phyloP scores from a whole-genome alignment of 1,140 invertebrate genomes.

The Aphelinus atriplicis region DNA sequence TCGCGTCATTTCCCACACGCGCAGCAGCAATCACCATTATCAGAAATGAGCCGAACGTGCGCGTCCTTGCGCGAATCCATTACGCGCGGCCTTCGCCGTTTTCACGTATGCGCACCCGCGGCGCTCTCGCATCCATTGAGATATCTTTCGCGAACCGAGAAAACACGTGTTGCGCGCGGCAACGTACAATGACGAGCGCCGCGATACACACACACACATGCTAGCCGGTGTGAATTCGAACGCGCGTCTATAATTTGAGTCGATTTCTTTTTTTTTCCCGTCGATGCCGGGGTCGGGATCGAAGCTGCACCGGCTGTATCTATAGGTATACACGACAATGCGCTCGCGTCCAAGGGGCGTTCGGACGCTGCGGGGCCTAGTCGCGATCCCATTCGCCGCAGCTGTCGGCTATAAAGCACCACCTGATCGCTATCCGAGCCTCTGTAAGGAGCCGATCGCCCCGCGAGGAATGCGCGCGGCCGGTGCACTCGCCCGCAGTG shows the following conservation, averaged over 20 bases:
- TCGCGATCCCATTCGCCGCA: slow-evolving; percentile 33
- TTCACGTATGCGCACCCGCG: neutral
- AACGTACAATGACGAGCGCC: no score
- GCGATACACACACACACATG: neutral
- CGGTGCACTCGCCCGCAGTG: no score
- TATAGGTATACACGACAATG: no score
- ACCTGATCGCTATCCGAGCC: slow-evolving; percentile 45
- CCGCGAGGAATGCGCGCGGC: slow-evolving; percentile 29
- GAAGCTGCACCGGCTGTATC: no score
- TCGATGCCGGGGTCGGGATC: no score
- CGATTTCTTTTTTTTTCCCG: no score
- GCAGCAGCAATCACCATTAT: slow-evolving; percentile 19
- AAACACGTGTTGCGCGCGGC: no score
- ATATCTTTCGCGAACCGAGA: neutral
- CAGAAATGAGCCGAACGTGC: slow-evolving; percentile 6
- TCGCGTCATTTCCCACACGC: neutral
- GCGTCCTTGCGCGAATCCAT: slow-evolving; percentile 36
- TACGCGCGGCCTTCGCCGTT: slow-evolving; percentile 14
- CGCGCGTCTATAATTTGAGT: no score
- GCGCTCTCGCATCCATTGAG: no score
- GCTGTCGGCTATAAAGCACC: slow-evolving; percentile 50
- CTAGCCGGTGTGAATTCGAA: neutral
- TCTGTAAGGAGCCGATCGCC: slow-evolving; percentile 45
- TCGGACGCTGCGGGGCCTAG: slow-evolving; percentile 29
- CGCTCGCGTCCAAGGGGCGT: no score